Evolutionary conservation across 2,113 vertebrate genomes (phyloP).

Genomic region (Neoarius graeffei): DNA sequence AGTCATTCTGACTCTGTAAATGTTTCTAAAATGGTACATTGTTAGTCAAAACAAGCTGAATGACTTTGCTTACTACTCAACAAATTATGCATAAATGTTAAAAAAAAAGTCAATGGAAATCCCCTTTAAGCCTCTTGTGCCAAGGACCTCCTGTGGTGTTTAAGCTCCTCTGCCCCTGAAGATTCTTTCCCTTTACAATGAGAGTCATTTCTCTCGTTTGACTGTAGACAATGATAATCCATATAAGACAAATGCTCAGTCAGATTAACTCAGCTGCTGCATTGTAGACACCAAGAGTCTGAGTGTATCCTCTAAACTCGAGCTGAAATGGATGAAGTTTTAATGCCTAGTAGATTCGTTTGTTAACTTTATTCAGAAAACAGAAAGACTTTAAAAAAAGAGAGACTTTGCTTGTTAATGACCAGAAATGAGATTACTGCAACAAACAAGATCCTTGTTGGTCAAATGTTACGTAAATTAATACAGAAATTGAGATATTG

Average conservation of each 20-base stretch:
- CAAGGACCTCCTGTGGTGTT: conserved; percentile 44
- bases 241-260: conserved; percentile 9
- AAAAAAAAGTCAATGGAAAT: not conserved
- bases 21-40: not conserved
- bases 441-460: conserved; percentile 2
- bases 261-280: conserved; percentile 33
- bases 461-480: not conserved
- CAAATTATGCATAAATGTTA: not conserved
- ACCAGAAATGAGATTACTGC: not conserved
- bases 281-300: conserved; percentile 27
- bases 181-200: conserved; percentile 38
- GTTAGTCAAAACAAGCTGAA: not conserved
- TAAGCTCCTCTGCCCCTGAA: conserved; percentile 40
- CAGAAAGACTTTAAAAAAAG: not conserved
- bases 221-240: conserved; percentile 33
- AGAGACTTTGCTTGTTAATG: not conserved
- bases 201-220: conserved; percentile 27
- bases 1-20: not conserved
- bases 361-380: not conserved
- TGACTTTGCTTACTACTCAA: not conserved
- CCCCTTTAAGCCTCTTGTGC: conserved; percentile 51
- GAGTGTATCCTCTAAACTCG: not conserved
- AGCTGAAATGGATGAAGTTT: conserved; percentile 2
- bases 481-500: not conserved
- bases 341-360: not conserved